Evolutionary conservation across 2,888 invertebrate genomes (phyloP), one percentile per base, ranked within the genome.

Genomic region (Trichogramma evanescens): DNA sequence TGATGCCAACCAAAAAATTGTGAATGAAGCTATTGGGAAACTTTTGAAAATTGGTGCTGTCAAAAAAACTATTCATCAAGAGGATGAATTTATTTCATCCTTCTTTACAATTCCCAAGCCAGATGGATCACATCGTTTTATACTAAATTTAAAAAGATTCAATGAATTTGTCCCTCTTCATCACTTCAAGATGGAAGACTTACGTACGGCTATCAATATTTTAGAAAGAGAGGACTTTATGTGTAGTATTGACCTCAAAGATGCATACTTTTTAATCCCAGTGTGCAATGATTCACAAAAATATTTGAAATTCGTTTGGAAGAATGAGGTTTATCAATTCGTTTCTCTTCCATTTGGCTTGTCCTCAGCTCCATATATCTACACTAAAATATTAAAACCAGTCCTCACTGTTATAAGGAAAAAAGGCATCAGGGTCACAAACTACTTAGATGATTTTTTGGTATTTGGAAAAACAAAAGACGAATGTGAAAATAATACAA

Each of bases 361-460:
- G 45, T 41, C 26, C 26, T 49, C 55, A 8, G 39, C 10, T 1
- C 55, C 48, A 1, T 55, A 55, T 41, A 6, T 55, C 4, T 55
- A 48, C 38, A 55, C 55, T 39, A 55, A 55, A 41, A 48, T 55
- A 40, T 9, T 55, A 3, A 46, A 41, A n/a, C 54, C 54, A 10
- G 6, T 55, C 6, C 13, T 45, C 1, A n/a, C 1, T 2, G 1
- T 45, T n/a, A 7, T 45, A 1, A 51, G 44, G 45, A 50, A 5
- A 39, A 51, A 51, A 39, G 51, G 51, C 5, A 39, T 57, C 39
- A 4, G 45, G 44, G 26, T 51, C 5, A 45, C 38, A 44, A 50
- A 43, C 10, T 57, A 57, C 39, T 26, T 57, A 9, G 57, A 57
- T 38, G 57, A 57, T 51, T 57, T 57, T 4, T 26, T 57, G 3